Percentiles rank a stretch among this genome's conserved stretches.
phyloP scores from a whole-genome alignment of 1,140 invertebrate genomes.

The Lanistes nyassanus region DNA sequence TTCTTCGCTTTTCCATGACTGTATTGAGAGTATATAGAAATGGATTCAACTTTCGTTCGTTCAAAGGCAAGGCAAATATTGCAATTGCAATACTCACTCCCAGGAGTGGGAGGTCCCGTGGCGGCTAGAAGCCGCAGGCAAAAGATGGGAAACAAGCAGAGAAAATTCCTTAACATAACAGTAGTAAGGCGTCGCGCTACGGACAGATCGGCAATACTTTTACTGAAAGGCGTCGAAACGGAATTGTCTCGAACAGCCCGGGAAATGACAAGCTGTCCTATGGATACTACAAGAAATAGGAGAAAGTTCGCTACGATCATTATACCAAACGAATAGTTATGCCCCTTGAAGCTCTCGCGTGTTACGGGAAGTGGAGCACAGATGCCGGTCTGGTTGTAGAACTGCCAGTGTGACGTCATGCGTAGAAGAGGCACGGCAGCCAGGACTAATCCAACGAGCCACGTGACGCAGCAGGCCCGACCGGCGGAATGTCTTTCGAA shows the following conservation, averaged over 20 bases:
- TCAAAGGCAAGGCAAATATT: constrained; percentile 38
- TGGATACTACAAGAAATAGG: constrained; percentile 32
- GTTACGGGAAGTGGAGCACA: constrained; percentile 39
- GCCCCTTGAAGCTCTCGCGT: constrained; percentile 14
- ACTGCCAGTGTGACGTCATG: constrained; percentile 12
- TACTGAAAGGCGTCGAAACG: neutral
- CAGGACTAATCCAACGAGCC: constrained; percentile 23
- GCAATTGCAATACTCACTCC: constrained; percentile 37
- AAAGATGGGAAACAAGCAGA: constrained; percentile 21
- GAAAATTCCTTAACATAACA: constrained; percentile 28
- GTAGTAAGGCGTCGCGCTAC: constrained; percentile 31
- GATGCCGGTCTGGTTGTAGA: constrained; percentile 38
- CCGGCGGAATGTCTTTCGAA: constrained; percentile 22
- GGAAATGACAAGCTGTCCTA: too few species aligned
- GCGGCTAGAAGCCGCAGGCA: constrained; percentile 29
- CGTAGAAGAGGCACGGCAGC: constrained; percentile 27
- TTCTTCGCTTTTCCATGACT: constrained; percentile 3
- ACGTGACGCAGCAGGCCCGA: neutral
- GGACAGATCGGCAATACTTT: constrained; percentile 12
- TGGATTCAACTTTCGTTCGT: constrained; percentile 42
- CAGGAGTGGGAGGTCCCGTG: constrained; percentile 25
- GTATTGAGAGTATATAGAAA: constrained; percentile 37
- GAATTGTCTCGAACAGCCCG: too few species aligned
- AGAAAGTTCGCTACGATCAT: constrained; percentile 37
- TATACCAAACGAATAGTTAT: constrained; percentile 34